Percentiles rank a stretch among this genome's conserved stretches.
phyloP scores from a whole-genome alignment of 2,113 vertebrate species.

The Platycercus adscitus region DNA sequence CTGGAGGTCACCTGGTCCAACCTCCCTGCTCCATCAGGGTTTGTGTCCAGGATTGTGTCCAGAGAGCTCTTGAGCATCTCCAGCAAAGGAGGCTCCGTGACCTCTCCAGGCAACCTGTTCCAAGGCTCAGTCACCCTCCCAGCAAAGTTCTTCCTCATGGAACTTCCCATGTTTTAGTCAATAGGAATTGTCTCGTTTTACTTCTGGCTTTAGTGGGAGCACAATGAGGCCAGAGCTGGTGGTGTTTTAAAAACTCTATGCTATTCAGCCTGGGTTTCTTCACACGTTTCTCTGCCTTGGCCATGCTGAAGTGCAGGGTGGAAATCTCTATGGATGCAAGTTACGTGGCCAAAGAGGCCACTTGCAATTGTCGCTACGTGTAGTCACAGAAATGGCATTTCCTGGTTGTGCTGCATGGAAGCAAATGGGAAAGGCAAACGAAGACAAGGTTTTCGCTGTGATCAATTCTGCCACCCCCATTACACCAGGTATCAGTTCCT shows the following conservation, averaged over 20 bases:
- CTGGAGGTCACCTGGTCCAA: background rate
- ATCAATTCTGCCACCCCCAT: rapidly evolving
- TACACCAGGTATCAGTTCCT: background rate
- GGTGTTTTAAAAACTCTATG: background rate
- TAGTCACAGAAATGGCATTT: background rate
- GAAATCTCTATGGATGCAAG: background rate
- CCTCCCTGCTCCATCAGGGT: background rate
- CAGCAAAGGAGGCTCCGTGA: background rate
- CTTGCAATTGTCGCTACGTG: background rate
- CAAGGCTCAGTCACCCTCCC: background rate
- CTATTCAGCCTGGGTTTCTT: background rate
- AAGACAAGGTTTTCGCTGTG: background rate
- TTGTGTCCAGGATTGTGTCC: background rate
- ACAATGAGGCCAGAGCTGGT: background rate
- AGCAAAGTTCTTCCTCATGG: background rate
- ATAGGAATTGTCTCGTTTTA: background rate
- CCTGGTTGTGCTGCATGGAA: background rate
- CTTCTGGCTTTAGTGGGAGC: background rate
- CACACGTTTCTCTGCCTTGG: background rate
- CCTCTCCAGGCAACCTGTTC: background rate
- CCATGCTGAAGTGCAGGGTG: background rate
- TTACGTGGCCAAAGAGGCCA: background rate
- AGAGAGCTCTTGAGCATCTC: background rate
- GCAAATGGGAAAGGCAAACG: background rate
- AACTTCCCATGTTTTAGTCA: background rate